Base-by-base conservation (phyloP, 1,140 invertebrate genomes). In the Diorhabda elongata region DNA sequence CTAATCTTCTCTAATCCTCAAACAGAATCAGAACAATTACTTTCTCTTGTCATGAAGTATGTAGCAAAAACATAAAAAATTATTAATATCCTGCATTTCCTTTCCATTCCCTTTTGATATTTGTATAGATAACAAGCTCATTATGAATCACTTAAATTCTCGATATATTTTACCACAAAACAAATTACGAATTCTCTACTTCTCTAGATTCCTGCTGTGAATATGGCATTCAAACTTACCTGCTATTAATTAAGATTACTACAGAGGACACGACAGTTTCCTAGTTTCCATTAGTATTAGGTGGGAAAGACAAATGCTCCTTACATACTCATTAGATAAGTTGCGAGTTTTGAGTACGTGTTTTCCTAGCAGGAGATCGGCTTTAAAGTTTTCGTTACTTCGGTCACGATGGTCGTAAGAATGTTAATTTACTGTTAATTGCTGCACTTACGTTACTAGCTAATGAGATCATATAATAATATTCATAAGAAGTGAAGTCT, bases 231-330 rank as follows among this genome's bases (percentile, higher is more conserved):
- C 47, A 6, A 52, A 52, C 47, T 52, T 52, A 52, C 47, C 47
- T 52, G 47, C 47, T n/a, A 52, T 52, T 52, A 52, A 52, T 52
- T 52, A 52, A 52, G 47, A 52, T 52, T 52, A 52, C 6, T 52
- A 8, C 6, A 52, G n/a, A 52, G 47, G 47, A 52, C 47, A 52
- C 6, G 47, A 52, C 47, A 52, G 47, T 52, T 52, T 52, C 47
- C 47, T 52, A 6, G n/a, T 52, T 52, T n/a, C 2, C 47, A 52
- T 52, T 52, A 52, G 47, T 52, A 52, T 6, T 52, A 2, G 47
- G 47, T n/a, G 47, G n/a, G 3, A 52, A 52, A 52, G 47, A 52
- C 47, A 52, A 52, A 52, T 52, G 47, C n/a, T 52, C 6, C 6
- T 52, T 52, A 52, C 47, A n/a, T 52, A 52, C 47, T 52, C n/a